Evolutionary conservation across 2,797 vertebrate genomes (phyloP).

Genomic region (Acestrorhynchus altus): DNA sequence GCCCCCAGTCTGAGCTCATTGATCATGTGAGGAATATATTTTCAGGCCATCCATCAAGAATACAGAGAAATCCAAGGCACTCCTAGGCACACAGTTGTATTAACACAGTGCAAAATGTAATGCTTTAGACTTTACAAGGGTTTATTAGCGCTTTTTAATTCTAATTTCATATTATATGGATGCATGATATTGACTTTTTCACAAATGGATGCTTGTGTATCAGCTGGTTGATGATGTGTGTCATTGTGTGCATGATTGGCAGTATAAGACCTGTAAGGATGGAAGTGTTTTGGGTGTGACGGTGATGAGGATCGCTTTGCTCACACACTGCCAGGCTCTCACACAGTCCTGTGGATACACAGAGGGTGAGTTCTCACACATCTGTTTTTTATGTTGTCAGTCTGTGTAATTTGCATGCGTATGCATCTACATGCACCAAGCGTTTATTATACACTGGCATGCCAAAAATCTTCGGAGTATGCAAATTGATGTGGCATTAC

Average conservation of each 20-base stretch:
- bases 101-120: background rate
- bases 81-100: background rate
- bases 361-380: constrained; percentile 81
- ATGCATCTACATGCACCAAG: no score
- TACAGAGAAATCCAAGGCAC: constrained; percentile 24
- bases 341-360: constrained; percentile 98
- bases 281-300: constrained; percentile 97
- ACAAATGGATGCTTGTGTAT: background rate
- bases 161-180: no score
- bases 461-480: no score
- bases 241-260: constrained; percentile 40
- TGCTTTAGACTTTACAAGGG: background rate
- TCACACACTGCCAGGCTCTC: constrained; percentile 96
- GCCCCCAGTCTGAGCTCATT: constrained; percentile 1
- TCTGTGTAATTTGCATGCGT: no score
- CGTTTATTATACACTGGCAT: no score
- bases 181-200: no score
- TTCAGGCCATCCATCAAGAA: constrained; percentile 5
- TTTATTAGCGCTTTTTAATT: no score
- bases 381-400: background rate
- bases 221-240: constrained; percentile 20
- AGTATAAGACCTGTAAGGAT: constrained; percentile 99
- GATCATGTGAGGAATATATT: constrained; percentile 31
- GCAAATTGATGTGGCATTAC: no score
- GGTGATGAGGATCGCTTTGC: constrained; percentile 92